These are phyloP conservation scores for Aphelenchoides fujianensis DNA, from an alignment of 1,140 invertebrate genomes.

Conservation along the genomic window DNA sequence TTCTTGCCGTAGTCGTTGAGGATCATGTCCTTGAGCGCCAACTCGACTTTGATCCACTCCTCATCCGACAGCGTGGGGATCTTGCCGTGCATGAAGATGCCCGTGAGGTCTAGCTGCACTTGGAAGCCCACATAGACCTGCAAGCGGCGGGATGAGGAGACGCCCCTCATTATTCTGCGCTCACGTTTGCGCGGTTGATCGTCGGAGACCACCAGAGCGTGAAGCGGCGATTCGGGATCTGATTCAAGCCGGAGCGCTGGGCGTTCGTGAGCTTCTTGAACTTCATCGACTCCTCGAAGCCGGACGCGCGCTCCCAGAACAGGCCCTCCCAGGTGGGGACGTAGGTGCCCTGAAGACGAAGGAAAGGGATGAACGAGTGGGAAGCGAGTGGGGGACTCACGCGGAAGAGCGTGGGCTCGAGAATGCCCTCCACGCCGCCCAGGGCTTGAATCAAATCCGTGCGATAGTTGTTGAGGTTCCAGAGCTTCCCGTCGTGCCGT, in stretches of 20 bases:
- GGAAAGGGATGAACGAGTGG: not conserved
- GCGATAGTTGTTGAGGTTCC: conserved; percentile 98
- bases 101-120: conserved; percentile 96
- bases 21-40: conserved; percentile 95
- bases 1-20: conserved; percentile 99
- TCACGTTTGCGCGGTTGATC: conserved; percentile 93
- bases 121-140: conserved; percentile 93
- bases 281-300: conserved; percentile 99
- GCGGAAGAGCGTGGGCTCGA: conserved; percentile 98
- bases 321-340: conserved; percentile 99
- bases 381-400: conserved; percentile 63
- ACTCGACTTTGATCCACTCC: conserved; percentile 99
- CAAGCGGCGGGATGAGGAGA: conserved; percentile 19
- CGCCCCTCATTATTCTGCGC: conserved; percentile 22
- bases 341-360: conserved; percentile 73
- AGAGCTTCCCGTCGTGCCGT: conserved; percentile 77
- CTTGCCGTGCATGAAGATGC: conserved; percentile 99
- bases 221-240: conserved; percentile 98
- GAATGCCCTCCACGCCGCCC: conserved; percentile 97
- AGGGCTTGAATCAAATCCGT: conserved; percentile 99
- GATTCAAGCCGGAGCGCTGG: conserved; percentile 97
- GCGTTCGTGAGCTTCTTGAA: conserved; percentile 99
- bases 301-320: conserved; percentile 99
- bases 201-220: conserved; percentile 99
- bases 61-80: conserved; percentile 94